Base-by-base conservation (phyloP, 2,888 invertebrate species). In the Anthrax anthrax region DNA sequence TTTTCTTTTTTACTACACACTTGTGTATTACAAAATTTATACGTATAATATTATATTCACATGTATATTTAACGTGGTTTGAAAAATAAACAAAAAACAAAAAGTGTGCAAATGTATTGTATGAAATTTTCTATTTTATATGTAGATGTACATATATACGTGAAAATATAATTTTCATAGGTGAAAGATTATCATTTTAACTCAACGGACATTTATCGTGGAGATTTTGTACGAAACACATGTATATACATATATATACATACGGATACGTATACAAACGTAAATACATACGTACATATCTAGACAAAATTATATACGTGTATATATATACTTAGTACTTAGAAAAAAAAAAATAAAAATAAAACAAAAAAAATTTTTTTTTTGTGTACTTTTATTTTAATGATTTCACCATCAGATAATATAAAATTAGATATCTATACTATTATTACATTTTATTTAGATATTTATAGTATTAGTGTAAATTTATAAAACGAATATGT, bases 181-280 rank as follows among this genome's bases (percentile, higher is more conserved):
- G 64, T 63, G 62, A 64, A 60, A 64, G 63, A 64, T 65, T 66
- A 63, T 64, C 62, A 60, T 63, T 64, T 64, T 61, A 57, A 60
- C 60, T 60, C 59, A 60, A 58, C 61, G 54, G 60, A 62, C 66
- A 66, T 66, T 66, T 64, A 59, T 58, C 60, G 59, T 59, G 63
- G 60, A 61, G 61, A 64, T 65, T 64, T 61, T 62, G 60, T 58
- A 59, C 61, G 58, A 62, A 57, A 56, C 63, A 63, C 64, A 65
- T 64, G 60, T 54, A 51, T 50, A 47, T 23, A 23, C 23, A 23
- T 8, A 23, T 23, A 23, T 23, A 23, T 23, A 23, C 8, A 23
- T 23, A 8, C 8, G 8, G 4, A 23, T 23, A 23, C 8, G 23
- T 23, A 23, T 34, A 34, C 4, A 34, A 4, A 8, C n/a, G 34